A percentile compares a stretch with the other conserved stretches of the same genome.
phyloP scores from a whole-genome alignment of 1,140 invertebrate species.

The Apis florea region DNA sequence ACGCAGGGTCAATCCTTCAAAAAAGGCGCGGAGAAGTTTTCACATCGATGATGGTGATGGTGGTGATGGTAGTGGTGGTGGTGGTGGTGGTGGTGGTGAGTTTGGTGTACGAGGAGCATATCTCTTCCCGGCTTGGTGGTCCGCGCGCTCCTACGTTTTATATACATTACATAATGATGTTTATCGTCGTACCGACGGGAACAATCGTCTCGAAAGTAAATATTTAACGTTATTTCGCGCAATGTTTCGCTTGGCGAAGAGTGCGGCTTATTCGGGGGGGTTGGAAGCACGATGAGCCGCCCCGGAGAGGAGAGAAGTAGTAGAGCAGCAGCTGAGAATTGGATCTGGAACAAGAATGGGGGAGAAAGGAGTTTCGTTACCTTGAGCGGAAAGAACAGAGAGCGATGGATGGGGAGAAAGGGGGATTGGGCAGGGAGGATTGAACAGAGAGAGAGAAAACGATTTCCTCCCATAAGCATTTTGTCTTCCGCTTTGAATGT shows the following conservation, averaged over 20 bases:
- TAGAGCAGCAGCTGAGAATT: constrained; percentile 57
- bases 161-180: constrained; percentile 81
- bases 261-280: constrained; percentile 21
- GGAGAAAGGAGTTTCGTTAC: constrained; percentile 35
- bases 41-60: not conserved
- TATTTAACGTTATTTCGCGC: constrained; percentile 81
- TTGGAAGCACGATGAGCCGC: not conserved
- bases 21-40: constrained; percentile 42
- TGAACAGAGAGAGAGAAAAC: constrained; percentile 36
- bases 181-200: constrained; percentile 77
- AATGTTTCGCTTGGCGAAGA: constrained; percentile 76
- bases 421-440: not conserved
- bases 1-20: constrained; percentile 48
- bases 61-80: not conserved
- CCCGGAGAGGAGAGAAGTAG: constrained; percentile 15
- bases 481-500: constrained; percentile 59
- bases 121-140: constrained; percentile 37
- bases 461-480: constrained; percentile 52
- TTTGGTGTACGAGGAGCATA: constrained; percentile 27
- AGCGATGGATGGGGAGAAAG: not conserved
- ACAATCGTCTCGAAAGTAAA: constrained; percentile 79
- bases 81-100: too few relatives aligned
- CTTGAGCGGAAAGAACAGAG: constrained; percentile 31
- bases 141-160: constrained; percentile 64
- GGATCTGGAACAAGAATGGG: constrained; percentile 55